Evolutionary conservation across 2,797 vertebrate genomes (phyloP).

Genomic region (Chaenodraco wilsoni): DNA sequence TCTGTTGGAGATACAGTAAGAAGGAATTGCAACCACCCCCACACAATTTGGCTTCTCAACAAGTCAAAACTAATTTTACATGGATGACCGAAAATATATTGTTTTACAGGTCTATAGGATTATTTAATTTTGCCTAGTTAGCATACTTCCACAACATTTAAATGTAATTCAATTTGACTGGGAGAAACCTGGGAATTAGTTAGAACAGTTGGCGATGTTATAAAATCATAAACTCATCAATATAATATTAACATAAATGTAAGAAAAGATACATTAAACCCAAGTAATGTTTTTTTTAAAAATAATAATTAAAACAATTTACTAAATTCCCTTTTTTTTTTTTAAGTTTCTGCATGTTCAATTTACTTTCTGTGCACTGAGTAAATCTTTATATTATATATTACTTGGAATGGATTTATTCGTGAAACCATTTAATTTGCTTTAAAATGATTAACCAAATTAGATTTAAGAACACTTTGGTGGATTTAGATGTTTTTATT

Average conservation of each 20-base stretch:
- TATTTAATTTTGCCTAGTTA: not conserved
- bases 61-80: not conserved
- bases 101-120: not conserved
- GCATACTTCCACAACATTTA: not conserved
- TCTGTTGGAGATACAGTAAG: not conserved
- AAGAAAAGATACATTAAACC: not conserved
- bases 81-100: not conserved
- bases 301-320: too few species aligned
- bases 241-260: too few species aligned
- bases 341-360: not conserved
- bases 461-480: not conserved
- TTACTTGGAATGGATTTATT: conserved; percentile 16
- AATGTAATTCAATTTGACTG: not conserved
- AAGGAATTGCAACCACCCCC: not conserved
- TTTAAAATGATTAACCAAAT: conserved; percentile 10
- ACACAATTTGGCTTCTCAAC: not conserved
- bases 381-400: not conserved
- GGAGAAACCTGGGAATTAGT: not conserved
- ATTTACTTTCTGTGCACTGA: not conserved
- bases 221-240: too few species aligned
- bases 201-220: not conserved
- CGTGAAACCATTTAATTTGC: not conserved
- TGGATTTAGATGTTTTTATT: too few species aligned
- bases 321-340: too few species aligned
- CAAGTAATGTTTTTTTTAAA: not conserved